A percentile compares a stretch with the other conserved stretches of the same genome.
These are phyloP conservation scores for Tetragonula carbonaria DNA, from an alignment of 2,888 invertebrate species.

Conservation along the genomic window DNA sequence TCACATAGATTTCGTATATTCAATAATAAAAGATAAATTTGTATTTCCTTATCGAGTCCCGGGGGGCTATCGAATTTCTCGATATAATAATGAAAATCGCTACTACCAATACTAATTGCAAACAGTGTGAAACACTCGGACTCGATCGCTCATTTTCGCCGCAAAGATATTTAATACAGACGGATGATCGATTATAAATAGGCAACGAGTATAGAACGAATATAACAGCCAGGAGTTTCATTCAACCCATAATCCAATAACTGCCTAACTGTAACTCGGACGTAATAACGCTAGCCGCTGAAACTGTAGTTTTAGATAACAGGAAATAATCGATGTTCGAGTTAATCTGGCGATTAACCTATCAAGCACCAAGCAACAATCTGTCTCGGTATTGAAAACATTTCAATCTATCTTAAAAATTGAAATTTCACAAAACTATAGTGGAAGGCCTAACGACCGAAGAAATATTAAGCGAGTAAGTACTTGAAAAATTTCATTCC, in stretches of 20 bases:
- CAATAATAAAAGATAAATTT: slow-evolving; percentile 64
- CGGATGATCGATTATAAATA: neutral
- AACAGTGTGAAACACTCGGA: neutral
- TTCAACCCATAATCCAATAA: neutral
- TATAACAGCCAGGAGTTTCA: neutral
- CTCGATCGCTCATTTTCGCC: neutral
- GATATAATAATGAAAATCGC: slow-evolving; percentile 24
- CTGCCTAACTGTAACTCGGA: neutral
- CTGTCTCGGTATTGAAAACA: too few relatives aligned
- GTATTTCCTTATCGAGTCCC: slow-evolving; percentile 36
- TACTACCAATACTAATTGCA: too few relatives aligned
- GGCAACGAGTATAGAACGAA: neutral
- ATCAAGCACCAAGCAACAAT: too few relatives aligned
- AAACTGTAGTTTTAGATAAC: neutral
- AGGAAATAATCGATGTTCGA: neutral
- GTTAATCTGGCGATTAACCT: neutral
- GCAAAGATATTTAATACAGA: neutral
- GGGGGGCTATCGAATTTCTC: slow-evolving; percentile 16
- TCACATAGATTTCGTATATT: slow-evolving; percentile 43
- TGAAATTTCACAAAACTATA: too few relatives aligned
- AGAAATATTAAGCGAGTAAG: too few relatives aligned
- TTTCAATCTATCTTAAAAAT: too few relatives aligned
- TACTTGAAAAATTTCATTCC: too few relatives aligned
- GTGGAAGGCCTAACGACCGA: too few relatives aligned
- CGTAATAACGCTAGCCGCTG: neutral